phyloP scores from a whole-genome alignment of 2,797 vertebrate genomes.

The Brachyrhaphis roseni region DNA sequence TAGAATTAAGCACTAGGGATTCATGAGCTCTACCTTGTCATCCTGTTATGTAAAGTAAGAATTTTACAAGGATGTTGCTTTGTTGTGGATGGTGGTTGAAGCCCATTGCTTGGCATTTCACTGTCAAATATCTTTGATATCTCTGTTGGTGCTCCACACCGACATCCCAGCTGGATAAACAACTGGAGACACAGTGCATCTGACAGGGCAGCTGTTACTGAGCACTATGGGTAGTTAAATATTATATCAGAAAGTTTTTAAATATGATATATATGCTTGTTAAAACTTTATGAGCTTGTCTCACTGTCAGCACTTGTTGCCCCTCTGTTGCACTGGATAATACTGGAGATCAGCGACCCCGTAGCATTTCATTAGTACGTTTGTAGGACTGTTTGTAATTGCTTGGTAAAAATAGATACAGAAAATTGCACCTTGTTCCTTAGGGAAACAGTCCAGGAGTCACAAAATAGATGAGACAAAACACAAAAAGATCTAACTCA shows the following conservation, averaged over 20 bases:
- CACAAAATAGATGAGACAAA: constrained; percentile 38
- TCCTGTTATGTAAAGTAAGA: neutral
- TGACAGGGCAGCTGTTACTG: neutral
- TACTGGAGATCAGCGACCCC: neutral
- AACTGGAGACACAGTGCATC: neutral
- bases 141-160: neutral
- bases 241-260: neutral
- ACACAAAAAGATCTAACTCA: constrained; percentile 41
- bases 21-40: neutral
- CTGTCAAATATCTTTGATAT: neutral
- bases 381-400: constrained; percentile 39
- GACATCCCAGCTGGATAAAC: neutral
- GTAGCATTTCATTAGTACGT: constrained; percentile 16
- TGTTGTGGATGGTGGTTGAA: neutral
- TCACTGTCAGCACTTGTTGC: neutral
- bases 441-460: constrained; percentile 29
- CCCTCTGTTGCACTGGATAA: constrained; percentile 2
- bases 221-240: neutral
- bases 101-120: neutral
- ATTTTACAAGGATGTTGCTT: neutral
- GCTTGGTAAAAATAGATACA: constrained; percentile 39
- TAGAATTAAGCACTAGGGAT: neutral
- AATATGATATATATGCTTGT: neutral
- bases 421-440: constrained; percentile 37
- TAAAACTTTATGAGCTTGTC: constrained; percentile 1